These are phyloP conservation scores for Pyrgilauda ruficollis DNA, from an alignment of 2,113 vertebrate species.

Conservation along the genomic window DNA sequence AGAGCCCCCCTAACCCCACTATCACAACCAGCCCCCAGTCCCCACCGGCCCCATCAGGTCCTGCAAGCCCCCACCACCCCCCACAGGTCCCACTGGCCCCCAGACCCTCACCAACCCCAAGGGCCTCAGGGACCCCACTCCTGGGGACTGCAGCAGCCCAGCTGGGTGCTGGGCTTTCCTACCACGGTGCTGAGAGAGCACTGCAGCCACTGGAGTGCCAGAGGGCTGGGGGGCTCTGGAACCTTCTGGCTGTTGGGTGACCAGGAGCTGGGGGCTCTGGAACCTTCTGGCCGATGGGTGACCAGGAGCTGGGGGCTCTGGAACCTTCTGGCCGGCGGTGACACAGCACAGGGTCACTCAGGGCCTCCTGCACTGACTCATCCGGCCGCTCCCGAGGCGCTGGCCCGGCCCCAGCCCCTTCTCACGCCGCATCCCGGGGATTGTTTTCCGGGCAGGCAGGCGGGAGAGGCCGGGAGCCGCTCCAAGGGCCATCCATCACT, in stretches of 20 bases:
- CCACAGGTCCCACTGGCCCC: background rate
- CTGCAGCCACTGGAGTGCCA: background rate
- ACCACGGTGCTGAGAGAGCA: background rate
- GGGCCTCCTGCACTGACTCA: conserved; percentile 2
- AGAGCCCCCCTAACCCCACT: background rate
- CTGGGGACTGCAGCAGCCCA: background rate
- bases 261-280: background rate
- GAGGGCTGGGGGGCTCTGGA: background rate
- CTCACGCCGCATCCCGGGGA: background rate
- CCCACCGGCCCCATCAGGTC: background rate
- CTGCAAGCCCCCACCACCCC: background rate
- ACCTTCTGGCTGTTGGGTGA: background rate
- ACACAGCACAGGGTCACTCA: background rate
- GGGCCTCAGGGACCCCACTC: background rate
- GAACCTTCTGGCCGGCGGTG: background rate
- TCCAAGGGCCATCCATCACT: conserved; percentile 43
- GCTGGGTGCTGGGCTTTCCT: background rate
- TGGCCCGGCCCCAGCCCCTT: conserved; percentile 12
- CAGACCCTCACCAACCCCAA: rapidly evolving
- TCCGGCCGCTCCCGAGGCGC: background rate
- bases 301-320: background rate
- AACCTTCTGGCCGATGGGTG: background rate
- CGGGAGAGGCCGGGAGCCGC: background rate
- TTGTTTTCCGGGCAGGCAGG: background rate
- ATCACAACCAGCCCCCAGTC: background rate